A percentile compares a stretch with the other conserved stretches of the same genome.
These are phyloP conservation scores for Mormyrops boulengeri DNA, from an alignment of 2,797 vertebrate species.

Conservation along the genomic window DNA sequence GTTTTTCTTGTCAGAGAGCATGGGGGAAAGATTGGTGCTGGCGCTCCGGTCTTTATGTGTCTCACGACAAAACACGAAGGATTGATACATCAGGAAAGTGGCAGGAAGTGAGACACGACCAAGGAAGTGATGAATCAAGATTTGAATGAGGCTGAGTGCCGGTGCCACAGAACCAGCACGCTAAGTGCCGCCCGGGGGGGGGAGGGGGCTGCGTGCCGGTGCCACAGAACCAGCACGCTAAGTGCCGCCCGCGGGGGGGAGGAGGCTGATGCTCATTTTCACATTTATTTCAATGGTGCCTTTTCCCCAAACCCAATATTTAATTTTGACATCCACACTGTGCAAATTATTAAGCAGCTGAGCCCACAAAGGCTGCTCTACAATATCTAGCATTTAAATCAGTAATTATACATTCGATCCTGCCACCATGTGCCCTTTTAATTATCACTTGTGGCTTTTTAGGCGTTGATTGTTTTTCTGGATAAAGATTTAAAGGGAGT, in stretches of 20 bases:
- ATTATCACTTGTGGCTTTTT: background rate
- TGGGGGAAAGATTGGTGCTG: background rate
- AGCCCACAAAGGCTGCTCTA: constrained; percentile 19
- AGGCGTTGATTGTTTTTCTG: background rate
- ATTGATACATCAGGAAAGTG: background rate
- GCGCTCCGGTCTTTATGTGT: background rate
- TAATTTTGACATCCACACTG: constrained; percentile 21
- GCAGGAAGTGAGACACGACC: background rate
- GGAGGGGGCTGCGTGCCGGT: no score
- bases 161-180: no score
- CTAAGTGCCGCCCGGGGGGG: no score
- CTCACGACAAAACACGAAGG: background rate
- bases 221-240: background rate
- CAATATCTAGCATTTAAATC: constrained; percentile 26
- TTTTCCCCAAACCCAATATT: constrained; percentile 12
- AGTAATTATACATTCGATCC: constrained; percentile 30
- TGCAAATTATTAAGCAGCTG: constrained; percentile 29
- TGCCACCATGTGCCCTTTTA: background rate
- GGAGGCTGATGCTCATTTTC: background rate
- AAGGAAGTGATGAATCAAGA: background rate
- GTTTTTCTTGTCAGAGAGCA: background rate
- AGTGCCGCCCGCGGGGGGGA: background rate
- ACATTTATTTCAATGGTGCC: background rate
- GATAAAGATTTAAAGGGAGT: background rate
- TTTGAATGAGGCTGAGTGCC: background rate